Evolutionary conservation across 2,888 invertebrate species (phyloP).

Genomic region (Zelleria hepariella): DNA sequence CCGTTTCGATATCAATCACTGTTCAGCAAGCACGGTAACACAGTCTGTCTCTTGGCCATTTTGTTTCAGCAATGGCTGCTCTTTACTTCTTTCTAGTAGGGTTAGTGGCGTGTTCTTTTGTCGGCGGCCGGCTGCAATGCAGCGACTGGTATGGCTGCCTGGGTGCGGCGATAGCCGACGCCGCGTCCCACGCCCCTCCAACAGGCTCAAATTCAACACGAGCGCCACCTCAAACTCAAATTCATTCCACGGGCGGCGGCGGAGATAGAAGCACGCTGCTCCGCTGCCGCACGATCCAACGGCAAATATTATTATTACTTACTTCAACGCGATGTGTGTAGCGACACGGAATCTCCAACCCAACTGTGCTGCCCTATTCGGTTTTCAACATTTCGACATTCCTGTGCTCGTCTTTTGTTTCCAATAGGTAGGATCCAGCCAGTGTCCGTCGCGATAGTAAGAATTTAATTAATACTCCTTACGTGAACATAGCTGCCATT

Average conservation of each 20-base stretch:
- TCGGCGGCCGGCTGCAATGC: conserved; percentile 19
- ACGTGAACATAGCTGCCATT: background rate
- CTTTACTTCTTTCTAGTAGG: too few species aligned
- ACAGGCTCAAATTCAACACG: background rate
- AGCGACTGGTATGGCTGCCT: background rate
- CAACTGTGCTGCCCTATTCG: background rate
- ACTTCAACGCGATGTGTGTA: too few species aligned
- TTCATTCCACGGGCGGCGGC: background rate
- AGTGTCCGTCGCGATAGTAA: background rate
- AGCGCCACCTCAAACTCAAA: background rate
- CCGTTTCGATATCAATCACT: conserved; percentile 24
- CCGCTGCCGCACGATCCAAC: background rate
- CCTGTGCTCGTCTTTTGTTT: background rate
- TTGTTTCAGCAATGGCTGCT: conserved; percentile 23
- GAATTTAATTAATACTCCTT: background rate
- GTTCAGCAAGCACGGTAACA: conserved; percentile 13
- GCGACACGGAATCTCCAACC: too few species aligned
- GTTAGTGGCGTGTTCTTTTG: conserved; percentile 28
- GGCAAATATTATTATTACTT: background rate
- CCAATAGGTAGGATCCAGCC: background rate
- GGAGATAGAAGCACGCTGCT: background rate
- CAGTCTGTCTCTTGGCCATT: conserved; percentile 30
- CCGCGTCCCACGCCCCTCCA: background rate
- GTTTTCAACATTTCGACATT: background rate
- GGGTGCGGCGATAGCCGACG: background rate